Base-by-base conservation (phyloP, 2,797 vertebrate genomes). In the Synaphobranchus kaupii region DNA sequence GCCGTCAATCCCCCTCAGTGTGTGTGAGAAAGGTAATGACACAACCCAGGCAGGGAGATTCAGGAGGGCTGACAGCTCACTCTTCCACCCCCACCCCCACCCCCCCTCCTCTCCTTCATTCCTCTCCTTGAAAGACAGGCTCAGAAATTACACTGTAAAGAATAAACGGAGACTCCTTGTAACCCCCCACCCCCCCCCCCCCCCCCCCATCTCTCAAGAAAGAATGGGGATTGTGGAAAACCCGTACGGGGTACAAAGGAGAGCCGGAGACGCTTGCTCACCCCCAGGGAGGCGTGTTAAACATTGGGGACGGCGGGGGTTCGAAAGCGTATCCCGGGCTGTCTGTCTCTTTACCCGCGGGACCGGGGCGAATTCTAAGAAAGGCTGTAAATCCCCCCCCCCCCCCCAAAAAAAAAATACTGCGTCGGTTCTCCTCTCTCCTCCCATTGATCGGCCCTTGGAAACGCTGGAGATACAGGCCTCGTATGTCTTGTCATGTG, bases 211-310 rank as follows among this genome's bases (percentile, higher is more conserved):
- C 50, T 28, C 48, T 15, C 10, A 4, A 31, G 50, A 31, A 52
- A 83, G 81, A 83, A 83, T 83, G 48, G 50, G 81, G 81, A 54
- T 82, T 83, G 48, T 28, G 44, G n/a, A 83, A 83, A 54, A 50
- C 78, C 81, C 81, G 3, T 15, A n/a, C n/a, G 52, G 52, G 48
- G 22, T 25, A 56, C 81, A 83, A 56, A 83, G 52, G 25, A 50
- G 58, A 10, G 58, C n/a, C 83, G 9, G 56, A 47, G 58, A 25
- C 58, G 66, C 83, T 60, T 13, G 34, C 20, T 31, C 83, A 44
- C 83, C 17, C 56, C 39, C 28, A 7, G 58, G 31, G 58, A 63
- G 58, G 34, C 34, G 34, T 44, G 34, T 44, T 63, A n/a, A 80
- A 80, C 76, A 80, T 80, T 80, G 6, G 44, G 17, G 39, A 48